Evolutionary conservation across 2,797 vertebrate genomes (phyloP).

Genomic region (Hoplostethus mediterraneus): DNA sequence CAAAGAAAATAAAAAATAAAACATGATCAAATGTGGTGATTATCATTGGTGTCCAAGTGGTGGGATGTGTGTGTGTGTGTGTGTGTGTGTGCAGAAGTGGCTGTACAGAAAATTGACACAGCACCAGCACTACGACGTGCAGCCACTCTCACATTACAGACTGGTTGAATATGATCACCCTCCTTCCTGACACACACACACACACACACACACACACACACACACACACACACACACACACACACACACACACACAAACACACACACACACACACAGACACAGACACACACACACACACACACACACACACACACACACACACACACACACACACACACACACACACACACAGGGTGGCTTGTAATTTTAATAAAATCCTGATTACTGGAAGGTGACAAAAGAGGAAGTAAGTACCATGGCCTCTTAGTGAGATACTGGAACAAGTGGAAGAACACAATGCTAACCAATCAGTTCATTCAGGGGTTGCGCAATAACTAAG

Average conservation of each 20-base stretch:
- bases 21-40: not conserved
- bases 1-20: no score
- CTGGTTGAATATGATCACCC: conserved; percentile 36
- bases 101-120: conserved; percentile 49
- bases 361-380: not conserved
- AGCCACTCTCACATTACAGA: conserved; percentile 60
- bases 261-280: not conserved
- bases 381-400: not conserved
- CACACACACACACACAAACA: not conserved
- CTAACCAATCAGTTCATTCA: conserved; percentile 15
- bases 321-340: not conserved
- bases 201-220: not conserved
- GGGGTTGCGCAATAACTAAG: not conserved
- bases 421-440: not conserved
- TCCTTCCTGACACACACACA: conserved; percentile 30
- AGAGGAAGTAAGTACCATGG: not conserved
- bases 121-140: conserved; percentile 10
- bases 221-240: not conserved
- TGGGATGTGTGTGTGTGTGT: conserved; percentile 7
- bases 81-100: conserved; percentile 27
- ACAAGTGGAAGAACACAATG: not conserved
- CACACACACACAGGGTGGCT: not conserved
- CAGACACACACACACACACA: conserved; percentile 30
- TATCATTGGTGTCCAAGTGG: not conserved
- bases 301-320: not conserved